Conservation (phyloP, 2,113 vertebrate genomes). For the Protomyctophum bolini region DNA sequence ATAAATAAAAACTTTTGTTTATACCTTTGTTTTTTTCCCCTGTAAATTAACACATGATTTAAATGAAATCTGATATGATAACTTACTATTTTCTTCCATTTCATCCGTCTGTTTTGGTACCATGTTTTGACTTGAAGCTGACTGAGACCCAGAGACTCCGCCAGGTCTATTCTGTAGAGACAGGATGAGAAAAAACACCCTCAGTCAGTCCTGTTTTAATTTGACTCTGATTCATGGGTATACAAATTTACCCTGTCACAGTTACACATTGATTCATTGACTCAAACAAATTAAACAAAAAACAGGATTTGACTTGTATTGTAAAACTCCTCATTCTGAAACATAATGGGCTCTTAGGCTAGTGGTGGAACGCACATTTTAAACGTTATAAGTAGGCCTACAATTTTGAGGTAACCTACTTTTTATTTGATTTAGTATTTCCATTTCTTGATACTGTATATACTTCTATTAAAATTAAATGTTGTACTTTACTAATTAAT, state of each 20-base stretch:
- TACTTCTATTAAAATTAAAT: not conserved
- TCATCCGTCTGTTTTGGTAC: conserved; percentile 99
- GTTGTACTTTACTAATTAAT: too few relatives aligned
- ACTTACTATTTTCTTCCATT: conserved; percentile 99
- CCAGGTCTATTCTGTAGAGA: conserved; percentile 93
- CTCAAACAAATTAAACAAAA: too few relatives aligned
- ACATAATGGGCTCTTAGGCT: not conserved
- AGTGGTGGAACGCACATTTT: too few relatives aligned
- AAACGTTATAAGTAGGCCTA: too few relatives aligned
- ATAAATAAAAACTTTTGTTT: too few relatives aligned
- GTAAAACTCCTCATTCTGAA: not conserved
- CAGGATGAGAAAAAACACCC: too few relatives aligned
- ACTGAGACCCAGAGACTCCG: conserved; percentile 96
- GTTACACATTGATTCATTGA: too few relatives aligned
- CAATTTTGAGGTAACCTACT: not conserved
- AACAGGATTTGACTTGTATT: conserved; percentile 29
- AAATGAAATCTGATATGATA: not conserved
- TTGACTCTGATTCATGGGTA: too few relatives aligned
- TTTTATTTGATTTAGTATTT: not conserved
- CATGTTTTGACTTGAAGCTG: conserved; percentile 99
- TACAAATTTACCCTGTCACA: too few relatives aligned
- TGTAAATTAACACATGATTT: too few relatives aligned
- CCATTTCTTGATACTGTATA: not conserved
- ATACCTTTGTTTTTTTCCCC: too few relatives aligned
- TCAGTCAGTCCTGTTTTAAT: too few relatives aligned